Evolutionary conservation across 2,113 vertebrate genomes (phyloP).

Genomic region (Daphoenositta chrysoptera): DNA sequence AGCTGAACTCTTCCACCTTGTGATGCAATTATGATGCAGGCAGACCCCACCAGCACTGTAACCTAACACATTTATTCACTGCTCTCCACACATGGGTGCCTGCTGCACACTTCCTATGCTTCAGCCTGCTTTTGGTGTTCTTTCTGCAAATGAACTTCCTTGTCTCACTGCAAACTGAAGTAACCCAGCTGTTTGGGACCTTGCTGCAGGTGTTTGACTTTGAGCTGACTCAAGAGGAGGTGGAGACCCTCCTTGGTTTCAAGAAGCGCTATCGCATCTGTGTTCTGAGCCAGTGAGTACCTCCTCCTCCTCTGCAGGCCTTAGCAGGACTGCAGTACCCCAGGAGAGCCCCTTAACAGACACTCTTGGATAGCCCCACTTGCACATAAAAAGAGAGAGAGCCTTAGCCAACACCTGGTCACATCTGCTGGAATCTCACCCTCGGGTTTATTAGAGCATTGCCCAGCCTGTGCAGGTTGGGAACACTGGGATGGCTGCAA

Average conservation of each 20-base stretch:
- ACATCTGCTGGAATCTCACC: neutral
- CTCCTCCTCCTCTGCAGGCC: neutral
- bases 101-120: accelerated
- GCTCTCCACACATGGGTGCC: neutral
- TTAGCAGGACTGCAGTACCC: neutral
- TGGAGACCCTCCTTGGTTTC: conserved; percentile 71
- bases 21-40: neutral
- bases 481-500: neutral
- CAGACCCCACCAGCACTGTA: neutral
- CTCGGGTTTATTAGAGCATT: neutral
- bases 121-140: neutral
- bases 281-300: conserved; percentile 65
- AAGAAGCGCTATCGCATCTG: conserved; percentile 74
- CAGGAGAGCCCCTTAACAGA: neutral
- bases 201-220: conserved; percentile 79
- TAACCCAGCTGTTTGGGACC: neutral
- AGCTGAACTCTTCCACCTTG: neutral
- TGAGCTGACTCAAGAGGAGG: conserved; percentile 71
- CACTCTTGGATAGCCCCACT: neutral
- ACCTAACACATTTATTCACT: neutral
- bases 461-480: accelerated
- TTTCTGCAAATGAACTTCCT: neutral
- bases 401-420: neutral
- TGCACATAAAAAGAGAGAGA: neutral
- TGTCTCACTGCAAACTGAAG: neutral